Evolutionary conservation across 2,888 invertebrate genomes (phyloP).

Genomic region (Euplagia quadripunctaria): DNA sequence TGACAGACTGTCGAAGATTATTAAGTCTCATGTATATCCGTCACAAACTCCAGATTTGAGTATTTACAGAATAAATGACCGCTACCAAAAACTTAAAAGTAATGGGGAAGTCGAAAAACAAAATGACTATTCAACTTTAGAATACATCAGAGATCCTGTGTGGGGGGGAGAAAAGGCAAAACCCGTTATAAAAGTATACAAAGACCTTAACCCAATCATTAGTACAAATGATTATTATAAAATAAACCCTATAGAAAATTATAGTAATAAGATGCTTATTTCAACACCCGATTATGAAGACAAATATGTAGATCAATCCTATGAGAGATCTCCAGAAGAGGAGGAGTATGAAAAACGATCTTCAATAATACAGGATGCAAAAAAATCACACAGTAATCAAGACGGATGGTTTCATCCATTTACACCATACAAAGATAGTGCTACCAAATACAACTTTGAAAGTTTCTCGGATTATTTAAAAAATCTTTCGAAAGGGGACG

Average conservation of each 20-base stretch:
- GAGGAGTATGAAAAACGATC: not conserved
- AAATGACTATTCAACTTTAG: not conserved
- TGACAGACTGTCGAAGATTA: constrained; percentile 62
- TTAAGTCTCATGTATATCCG: constrained; percentile 65
- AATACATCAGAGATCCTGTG: not conserved
- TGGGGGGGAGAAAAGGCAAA: not conserved
- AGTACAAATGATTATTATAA: not conserved
- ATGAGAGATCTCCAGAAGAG: constrained; percentile 1
- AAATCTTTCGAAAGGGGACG: not conserved
- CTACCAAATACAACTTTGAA: not conserved
- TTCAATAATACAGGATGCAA: not conserved
- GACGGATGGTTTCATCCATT: constrained; percentile 9
- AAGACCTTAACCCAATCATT: not conserved
- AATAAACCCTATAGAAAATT: constrained; percentile 1
- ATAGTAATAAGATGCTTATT: not conserved
- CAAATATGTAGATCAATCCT: not conserved
- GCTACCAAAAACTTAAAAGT: not conserved
- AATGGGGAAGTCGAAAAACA: constrained; percentile 1
- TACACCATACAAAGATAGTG: not conserved
- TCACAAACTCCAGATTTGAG: constrained; percentile 56
- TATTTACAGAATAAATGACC: constrained; percentile 43
- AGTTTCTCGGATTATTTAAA: not conserved
- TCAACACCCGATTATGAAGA: not conserved
- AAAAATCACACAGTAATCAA: not conserved
- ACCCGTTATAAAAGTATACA: not conserved